Evolutionary conservation across 2,888 invertebrate genomes (phyloP).

Genomic region (Polietes domitor): DNA sequence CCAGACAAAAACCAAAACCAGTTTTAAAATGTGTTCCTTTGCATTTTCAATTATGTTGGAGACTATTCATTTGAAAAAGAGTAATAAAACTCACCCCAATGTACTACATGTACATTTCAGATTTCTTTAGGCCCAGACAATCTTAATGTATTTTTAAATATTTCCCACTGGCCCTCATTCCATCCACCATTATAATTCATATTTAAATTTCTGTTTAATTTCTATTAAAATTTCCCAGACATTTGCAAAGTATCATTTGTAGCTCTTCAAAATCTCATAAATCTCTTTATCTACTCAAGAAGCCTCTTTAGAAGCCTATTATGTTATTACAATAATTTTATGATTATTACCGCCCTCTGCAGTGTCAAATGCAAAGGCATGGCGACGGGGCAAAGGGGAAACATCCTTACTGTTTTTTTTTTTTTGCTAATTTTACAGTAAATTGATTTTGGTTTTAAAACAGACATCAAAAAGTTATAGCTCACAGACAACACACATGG

Average conservation of each 20-base stretch:
- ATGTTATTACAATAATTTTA: slow-evolving; percentile 40
- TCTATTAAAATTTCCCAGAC: too few relatives aligned
- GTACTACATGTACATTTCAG: too few relatives aligned
- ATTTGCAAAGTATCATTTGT: neutral
- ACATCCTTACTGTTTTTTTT: slow-evolving; percentile 4
- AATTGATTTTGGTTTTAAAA: slow-evolving; percentile 47
- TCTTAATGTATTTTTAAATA: too few relatives aligned
- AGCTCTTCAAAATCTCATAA: slow-evolving; percentile 12
- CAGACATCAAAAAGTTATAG: slow-evolving; percentile 39
- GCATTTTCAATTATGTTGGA: too few relatives aligned
- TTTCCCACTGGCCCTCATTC: too few relatives aligned
- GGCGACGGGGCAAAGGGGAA: neutral
- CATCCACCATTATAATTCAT: too few relatives aligned
- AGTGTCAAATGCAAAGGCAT: neutral
- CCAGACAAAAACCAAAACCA: too few relatives aligned
- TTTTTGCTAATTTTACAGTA: slow-evolving; percentile 46
- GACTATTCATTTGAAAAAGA: too few relatives aligned
- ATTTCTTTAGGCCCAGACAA: too few relatives aligned
- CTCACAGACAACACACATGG: slow-evolving; percentile 3
- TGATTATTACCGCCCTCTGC: slow-evolving; percentile 23
- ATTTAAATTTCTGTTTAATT: too few relatives aligned
- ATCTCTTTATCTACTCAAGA: slow-evolving; percentile 26
- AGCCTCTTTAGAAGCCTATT: slow-evolving; percentile 23
- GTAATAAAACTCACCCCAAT: too few relatives aligned
- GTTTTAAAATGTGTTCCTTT: too few relatives aligned